These are phyloP conservation scores for Regulus satrapa DNA, from an alignment of 2,113 vertebrate species.

Conservation along the genomic window DNA sequence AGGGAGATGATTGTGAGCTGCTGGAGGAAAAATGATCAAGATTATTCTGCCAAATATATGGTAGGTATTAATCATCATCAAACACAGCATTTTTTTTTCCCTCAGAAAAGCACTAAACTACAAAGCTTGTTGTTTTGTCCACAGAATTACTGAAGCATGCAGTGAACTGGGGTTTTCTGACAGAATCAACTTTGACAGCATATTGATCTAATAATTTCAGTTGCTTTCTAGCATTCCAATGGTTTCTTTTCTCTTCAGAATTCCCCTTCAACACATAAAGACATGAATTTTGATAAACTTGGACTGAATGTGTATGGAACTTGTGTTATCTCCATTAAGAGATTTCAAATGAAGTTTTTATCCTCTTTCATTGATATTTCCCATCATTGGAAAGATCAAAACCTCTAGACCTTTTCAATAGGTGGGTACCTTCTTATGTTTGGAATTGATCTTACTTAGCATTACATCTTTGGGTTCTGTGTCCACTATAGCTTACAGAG, in stretches of 20 bases:
- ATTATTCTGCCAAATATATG: background rate
- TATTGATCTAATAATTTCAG: background rate
- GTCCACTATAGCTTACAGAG: too few species aligned
- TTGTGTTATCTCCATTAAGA: background rate
- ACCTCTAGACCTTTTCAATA: background rate
- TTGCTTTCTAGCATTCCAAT: background rate
- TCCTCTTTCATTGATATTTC: background rate
- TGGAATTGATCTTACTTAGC: background rate
- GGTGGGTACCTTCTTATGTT: background rate
- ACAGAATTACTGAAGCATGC: background rate
- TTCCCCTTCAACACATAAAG: background rate
- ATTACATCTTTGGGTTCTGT: background rate
- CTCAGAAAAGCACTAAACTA: background rate
- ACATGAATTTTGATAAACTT: background rate
- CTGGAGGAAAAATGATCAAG: background rate
- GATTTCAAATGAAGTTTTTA: background rate
- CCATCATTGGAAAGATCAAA: background rate
- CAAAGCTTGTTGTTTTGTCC: background rate
- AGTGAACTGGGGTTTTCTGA: background rate
- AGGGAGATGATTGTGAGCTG: background rate
- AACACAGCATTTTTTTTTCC: background rate
- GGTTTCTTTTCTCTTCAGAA: background rate
- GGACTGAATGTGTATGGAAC: background rate
- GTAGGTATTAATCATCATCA: slow-evolving; percentile 27
- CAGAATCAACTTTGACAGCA: background rate